A percentile compares a stretch with the other conserved stretches of the same genome.
Evolutionary conservation across 2,888 invertebrate genomes (phyloP).

Genomic region (Drosophila suboccidentalis): DNA sequence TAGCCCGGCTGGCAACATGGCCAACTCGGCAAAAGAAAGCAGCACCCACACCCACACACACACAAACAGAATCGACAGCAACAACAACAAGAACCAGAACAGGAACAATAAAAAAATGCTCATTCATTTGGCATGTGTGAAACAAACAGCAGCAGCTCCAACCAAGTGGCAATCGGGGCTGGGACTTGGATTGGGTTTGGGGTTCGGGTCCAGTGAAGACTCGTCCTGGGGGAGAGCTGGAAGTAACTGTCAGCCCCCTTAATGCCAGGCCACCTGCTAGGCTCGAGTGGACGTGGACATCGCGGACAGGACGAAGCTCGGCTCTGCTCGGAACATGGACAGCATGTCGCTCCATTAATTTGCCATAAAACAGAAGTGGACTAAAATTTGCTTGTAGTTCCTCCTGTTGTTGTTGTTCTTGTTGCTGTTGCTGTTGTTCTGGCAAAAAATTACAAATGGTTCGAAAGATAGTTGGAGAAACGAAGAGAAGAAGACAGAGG

Average conservation of each 20-base stretch:
- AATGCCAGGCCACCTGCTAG: conserved; percentile 73
- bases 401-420: conserved; percentile 19
- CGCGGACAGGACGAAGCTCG: conserved; percentile 23
- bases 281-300: conserved; percentile 49
- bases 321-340: conserved; percentile 60
- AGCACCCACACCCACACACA: conserved; percentile 49
- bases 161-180: conserved; percentile 16
- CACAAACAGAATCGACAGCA: conserved; percentile 51
- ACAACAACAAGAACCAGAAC: conserved; percentile 38
- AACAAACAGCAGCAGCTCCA: conserved; percentile 61
- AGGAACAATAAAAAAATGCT: conserved; percentile 54
- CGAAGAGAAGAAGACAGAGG: neutral
- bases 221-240: conserved; percentile 28
- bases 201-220: conserved; percentile 44
- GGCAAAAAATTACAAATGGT: conserved; percentile 75
- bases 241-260: conserved; percentile 42
- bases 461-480: conserved; percentile 31
- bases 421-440: conserved; percentile 39
- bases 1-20: conserved; percentile 70
- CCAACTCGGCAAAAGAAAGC: conserved; percentile 62
- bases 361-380: conserved; percentile 83
- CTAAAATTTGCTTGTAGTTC: conserved; percentile 81
- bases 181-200: neutral
- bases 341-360: conserved; percentile 83
- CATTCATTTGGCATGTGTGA: conserved; percentile 78